Conservation (phyloP, 2,888 invertebrate genomes). For the Selenia dentaria region DNA sequence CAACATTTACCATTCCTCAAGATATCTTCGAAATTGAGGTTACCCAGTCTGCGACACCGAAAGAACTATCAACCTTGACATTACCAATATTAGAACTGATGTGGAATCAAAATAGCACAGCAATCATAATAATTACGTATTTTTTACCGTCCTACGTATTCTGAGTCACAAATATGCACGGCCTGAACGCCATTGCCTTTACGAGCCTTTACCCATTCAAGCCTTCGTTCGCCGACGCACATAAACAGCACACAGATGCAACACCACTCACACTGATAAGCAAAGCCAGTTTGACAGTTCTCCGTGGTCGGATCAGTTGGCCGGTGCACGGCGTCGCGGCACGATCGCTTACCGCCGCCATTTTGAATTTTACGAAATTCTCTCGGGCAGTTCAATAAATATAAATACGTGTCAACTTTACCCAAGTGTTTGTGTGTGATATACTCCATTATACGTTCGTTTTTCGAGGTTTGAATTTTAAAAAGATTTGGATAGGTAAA, state of each 20-base stretch:
- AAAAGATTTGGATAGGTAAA: constrained; percentile 24
- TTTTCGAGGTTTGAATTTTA: constrained; percentile 28
- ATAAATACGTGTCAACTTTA: constrained; percentile 72
- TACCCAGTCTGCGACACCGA: constrained; percentile 30
- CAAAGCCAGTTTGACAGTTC: constrained; percentile 79
- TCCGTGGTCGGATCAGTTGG: constrained; percentile 69
- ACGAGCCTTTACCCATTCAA: constrained; percentile 61
- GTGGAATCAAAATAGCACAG: constrained; percentile 28
- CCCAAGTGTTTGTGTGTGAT: constrained; percentile 54
- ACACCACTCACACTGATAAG: constrained; percentile 47
- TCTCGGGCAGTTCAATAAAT: constrained; percentile 65
- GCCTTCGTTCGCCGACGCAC: constrained; percentile 52
- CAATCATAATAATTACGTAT: constrained; percentile 47
- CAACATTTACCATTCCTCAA: constrained; percentile 21
- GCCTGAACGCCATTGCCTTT: constrained; percentile 35
- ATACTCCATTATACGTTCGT: constrained; percentile 37
- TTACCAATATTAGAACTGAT: constrained; percentile 28
- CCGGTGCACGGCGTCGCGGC: constrained; percentile 79
- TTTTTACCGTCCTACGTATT: constrained; percentile 55
- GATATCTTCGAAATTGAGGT: constrained; percentile 33
- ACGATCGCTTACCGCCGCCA: constrained; percentile 63
- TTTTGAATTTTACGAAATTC: constrained; percentile 60
- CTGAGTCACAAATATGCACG: constrained; percentile 54
- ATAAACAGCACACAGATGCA: constrained; percentile 34
- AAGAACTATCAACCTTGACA: constrained; percentile 41